A percentile compares a stretch with the other conserved stretches of the same genome.
Evolutionary conservation across 2,797 vertebrate genomes (phyloP).

Genomic region (Neoniphon sammara): DNA sequence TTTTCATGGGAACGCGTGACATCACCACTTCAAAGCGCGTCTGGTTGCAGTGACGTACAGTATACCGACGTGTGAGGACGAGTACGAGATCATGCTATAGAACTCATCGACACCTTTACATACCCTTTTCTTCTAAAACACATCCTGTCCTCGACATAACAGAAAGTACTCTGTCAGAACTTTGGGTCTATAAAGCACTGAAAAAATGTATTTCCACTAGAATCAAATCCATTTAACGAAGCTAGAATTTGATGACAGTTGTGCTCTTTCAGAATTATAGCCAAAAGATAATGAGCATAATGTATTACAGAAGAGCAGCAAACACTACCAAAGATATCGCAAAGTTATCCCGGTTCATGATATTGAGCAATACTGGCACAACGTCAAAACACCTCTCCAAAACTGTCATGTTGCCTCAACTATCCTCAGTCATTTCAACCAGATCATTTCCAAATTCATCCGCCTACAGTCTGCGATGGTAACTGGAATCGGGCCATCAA

Average conservation of each 20-base stretch:
- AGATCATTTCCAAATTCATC: conserved; percentile 20
- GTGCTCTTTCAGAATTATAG: background rate
- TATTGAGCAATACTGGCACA: too few species aligned
- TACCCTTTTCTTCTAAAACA: background rate
- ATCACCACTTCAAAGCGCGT: conserved; percentile 39
- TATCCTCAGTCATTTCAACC: background rate
- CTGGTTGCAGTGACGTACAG: conserved; percentile 8
- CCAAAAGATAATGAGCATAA: background rate
- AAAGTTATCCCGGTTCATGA: background rate
- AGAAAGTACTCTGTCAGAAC: background rate
- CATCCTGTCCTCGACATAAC: background rate
- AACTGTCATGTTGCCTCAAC: conserved; percentile 39
- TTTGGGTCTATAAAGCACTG: background rate
- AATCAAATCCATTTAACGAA: too few species aligned
- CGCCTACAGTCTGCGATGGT: background rate
- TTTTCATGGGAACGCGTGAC: conserved; percentile 48
- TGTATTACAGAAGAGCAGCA: background rate
- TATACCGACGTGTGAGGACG: conserved; percentile 1
- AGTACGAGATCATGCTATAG: background rate
- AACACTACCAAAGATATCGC: background rate
- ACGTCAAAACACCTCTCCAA: conserved; percentile 18
- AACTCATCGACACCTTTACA: background rate
- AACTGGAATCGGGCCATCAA: conserved; percentile 3
- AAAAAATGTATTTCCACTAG: too few species aligned
- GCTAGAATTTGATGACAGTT: too few species aligned